phyloP scores from a whole-genome alignment of 1,140 invertebrate species.

The Schlechtendalia chinensis region DNA sequence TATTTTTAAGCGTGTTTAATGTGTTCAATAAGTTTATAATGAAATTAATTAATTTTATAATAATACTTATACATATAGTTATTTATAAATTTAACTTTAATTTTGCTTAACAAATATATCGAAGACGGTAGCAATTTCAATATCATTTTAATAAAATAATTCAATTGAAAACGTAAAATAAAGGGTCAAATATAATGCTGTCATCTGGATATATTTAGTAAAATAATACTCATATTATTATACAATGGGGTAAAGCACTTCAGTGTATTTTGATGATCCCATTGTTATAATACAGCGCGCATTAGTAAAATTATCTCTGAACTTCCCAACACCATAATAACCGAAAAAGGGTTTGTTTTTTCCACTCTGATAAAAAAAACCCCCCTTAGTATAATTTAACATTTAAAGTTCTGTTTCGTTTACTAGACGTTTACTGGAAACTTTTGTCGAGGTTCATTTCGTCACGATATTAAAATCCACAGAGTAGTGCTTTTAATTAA shows the following conservation, averaged over 20 bases:
- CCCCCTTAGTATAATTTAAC: neutral
- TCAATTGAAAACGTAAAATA: no score
- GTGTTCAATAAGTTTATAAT: no score
- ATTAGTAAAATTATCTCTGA: neutral
- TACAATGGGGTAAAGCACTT: neutral
- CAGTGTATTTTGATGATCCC: neutral
- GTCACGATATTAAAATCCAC: conserved; percentile 27
- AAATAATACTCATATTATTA: neutral
- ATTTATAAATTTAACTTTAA: no score
- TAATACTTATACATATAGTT: no score
- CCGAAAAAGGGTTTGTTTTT: conserved; percentile 17
- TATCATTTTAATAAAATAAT: no score
- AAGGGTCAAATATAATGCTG: no score
- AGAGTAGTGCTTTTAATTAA: conserved; percentile 28
- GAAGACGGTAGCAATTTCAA: no score
- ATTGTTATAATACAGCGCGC: no score
- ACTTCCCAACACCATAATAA: neutral
- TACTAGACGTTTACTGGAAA: neutral
- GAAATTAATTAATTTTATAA: no score
- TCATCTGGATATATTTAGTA: no score
- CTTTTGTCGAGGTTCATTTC: conserved; percentile 31
- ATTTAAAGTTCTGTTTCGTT: conserved; percentile 39
- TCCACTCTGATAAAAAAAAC: neutral
- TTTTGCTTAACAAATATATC: no score
- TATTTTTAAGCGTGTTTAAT: no score